phyloP scores from a whole-genome alignment of 2,888 invertebrate species.

The Asteroscopus sphinx region DNA sequence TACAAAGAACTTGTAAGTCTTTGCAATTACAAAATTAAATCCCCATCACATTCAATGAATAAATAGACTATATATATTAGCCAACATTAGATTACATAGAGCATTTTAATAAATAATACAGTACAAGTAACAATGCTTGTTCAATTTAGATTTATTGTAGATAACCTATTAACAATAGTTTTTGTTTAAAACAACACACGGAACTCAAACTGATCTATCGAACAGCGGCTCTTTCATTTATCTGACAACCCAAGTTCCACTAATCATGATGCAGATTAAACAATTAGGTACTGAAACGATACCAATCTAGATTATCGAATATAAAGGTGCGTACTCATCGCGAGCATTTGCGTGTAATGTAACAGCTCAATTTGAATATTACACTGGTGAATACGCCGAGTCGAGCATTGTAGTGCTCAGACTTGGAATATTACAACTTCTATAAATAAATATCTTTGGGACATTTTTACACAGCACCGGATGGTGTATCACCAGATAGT shows the following conservation, averaged over 20 bases:
- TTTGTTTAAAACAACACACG: slow-evolving; percentile 45
- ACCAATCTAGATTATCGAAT: slow-evolving; percentile 45
- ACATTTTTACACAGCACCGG: too few relatives aligned
- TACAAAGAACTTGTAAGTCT: too few relatives aligned
- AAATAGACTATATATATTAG: slow-evolving; percentile 38
- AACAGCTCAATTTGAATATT: too few relatives aligned
- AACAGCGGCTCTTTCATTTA: slow-evolving; percentile 39
- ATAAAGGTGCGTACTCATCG: too few relatives aligned
- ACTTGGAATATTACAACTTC: too few relatives aligned
- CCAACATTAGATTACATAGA: slow-evolving; percentile 36
- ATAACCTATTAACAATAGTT: slow-evolving; percentile 54
- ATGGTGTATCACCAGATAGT: too few relatives aligned
- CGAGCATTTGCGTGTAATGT: too few relatives aligned
- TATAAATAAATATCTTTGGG: too few relatives aligned
- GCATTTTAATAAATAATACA: slow-evolving; percentile 39
- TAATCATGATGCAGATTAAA: slow-evolving; percentile 50
- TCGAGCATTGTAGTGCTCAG: too few relatives aligned
- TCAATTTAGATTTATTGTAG: slow-evolving; percentile 55
- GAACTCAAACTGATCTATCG: slow-evolving; percentile 39
- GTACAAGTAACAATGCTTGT: slow-evolving; percentile 41
- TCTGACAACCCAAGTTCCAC: slow-evolving; percentile 17
- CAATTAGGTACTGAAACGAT: slow-evolving; percentile 51
- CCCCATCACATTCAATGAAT: slow-evolving; percentile 30
- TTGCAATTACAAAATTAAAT: too few relatives aligned
- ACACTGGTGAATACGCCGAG: too few relatives aligned